Evolutionary conservation across 2,888 invertebrate species (phyloP).

Genomic region (Calameuta pallipes): DNA sequence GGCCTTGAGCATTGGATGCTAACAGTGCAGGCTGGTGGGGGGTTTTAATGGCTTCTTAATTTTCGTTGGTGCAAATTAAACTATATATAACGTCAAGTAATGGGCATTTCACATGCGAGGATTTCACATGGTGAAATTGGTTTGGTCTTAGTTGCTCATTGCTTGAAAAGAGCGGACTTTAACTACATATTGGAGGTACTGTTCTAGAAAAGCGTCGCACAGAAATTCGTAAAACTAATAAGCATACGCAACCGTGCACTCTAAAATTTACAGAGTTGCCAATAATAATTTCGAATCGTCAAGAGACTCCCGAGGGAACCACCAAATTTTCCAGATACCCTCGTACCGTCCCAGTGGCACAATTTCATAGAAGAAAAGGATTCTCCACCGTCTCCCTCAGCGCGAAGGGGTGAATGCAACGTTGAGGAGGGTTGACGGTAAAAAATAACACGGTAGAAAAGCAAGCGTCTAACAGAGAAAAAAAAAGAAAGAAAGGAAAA

Average conservation of each 20-base stretch:
- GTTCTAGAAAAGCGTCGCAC: constrained; percentile 27
- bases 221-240: constrained; percentile 17
- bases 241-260: not conserved
- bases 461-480: not conserved
- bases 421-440: not conserved
- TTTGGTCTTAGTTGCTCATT: constrained; percentile 27
- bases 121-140: constrained; percentile 28
- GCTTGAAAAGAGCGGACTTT: constrained; percentile 30
- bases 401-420: not conserved
- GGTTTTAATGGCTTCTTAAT: constrained; percentile 33
- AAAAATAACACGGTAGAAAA: not conserved
- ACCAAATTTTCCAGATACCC: not conserved
- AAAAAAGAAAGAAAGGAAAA: not conserved
- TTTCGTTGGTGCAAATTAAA: constrained; percentile 27
- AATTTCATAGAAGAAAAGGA: not conserved
- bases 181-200: constrained; percentile 30
- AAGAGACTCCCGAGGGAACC: not conserved
- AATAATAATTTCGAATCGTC: not conserved
- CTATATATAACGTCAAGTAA: constrained; percentile 21
- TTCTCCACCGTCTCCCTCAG: not conserved
- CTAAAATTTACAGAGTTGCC: not conserved
- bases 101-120: constrained; percentile 27
- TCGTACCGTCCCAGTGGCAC: not conserved
- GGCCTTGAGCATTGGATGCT: not conserved
- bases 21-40: not conserved